Percentiles rank a stretch among this genome's conserved stretches.
Conservation (phyloP, 2,797 vertebrate species). For the Telmatherina bonti region DNA sequence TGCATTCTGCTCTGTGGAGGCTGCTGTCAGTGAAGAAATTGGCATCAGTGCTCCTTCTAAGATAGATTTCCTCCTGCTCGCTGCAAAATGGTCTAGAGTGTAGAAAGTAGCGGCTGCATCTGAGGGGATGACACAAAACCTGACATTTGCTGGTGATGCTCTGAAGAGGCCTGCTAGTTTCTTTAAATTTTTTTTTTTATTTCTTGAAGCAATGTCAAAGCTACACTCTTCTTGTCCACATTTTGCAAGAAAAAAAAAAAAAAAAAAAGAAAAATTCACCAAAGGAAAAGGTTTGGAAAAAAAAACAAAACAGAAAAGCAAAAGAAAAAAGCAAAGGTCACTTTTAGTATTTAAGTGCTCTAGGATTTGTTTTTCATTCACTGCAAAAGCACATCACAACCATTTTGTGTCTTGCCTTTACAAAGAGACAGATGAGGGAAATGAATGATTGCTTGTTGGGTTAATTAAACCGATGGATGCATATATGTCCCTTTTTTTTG, state of each 20-base stretch:
- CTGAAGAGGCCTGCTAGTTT: constrained; percentile 15
- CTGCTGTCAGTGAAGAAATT: constrained; percentile 44
- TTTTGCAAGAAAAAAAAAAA: constrained; percentile 19
- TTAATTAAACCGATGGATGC: constrained; percentile 67
- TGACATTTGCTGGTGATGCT: constrained; percentile 49
- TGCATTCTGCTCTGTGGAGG: constrained; percentile 50
- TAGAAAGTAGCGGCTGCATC: constrained; percentile 49
- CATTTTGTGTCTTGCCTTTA: constrained; percentile 57
- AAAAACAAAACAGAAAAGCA: not conserved
- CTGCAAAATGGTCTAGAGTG: constrained; percentile 52
- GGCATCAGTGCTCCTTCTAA: constrained; percentile 48
- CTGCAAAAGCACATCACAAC: constrained; percentile 48
- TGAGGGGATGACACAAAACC: constrained; percentile 48
- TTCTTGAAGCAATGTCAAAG: constrained; percentile 26
- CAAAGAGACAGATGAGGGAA: constrained; percentile 69
- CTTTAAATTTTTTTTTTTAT: not conserved
- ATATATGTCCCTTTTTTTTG: constrained; percentile 45
- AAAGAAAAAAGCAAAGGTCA: constrained; percentile 34
- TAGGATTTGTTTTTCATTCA: constrained; percentile 51
- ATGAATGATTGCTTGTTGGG: constrained; percentile 65
- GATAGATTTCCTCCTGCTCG: constrained; percentile 61
- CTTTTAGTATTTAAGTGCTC: constrained; percentile 66
- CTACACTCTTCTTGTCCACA: constrained; percentile 15
- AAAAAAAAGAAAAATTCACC: too few relatives aligned
- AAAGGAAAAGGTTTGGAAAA: constrained; percentile 2